Conservation (phyloP, 2,888 invertebrate species). For the Oxycera nigricornis region DNA sequence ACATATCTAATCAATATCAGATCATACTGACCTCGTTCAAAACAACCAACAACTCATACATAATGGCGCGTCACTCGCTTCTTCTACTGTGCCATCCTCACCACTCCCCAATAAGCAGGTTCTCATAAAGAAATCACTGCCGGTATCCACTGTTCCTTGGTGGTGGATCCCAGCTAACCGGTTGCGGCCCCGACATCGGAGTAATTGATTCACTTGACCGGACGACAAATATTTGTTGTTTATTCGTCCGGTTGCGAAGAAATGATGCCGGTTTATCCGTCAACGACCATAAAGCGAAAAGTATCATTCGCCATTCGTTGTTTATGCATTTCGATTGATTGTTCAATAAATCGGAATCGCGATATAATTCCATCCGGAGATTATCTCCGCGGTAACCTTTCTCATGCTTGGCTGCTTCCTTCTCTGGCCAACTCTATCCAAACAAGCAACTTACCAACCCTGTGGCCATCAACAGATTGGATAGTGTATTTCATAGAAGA, state of each 20-base stretch:
- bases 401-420: background rate
- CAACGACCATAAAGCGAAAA: conserved; percentile 7
- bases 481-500: background rate
- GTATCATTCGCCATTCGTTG: conserved; percentile 45
- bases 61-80: too few species aligned
- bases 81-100: background rate
- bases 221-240: conserved; percentile 51
- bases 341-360: conserved; percentile 50
- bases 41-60: too few species aligned
- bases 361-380: conserved; percentile 25
- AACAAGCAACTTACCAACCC: too few species aligned
- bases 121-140: background rate
- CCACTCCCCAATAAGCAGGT: background rate
- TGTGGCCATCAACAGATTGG: background rate
- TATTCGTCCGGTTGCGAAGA: conserved; percentile 49
- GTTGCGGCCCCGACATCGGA: conserved; percentile 17
- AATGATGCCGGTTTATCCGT: conserved; percentile 24
- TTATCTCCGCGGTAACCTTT: conserved; percentile 26
- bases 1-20: too few species aligned
- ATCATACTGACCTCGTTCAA: too few species aligned
- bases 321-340: conserved; percentile 51
- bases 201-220: conserved; percentile 51
- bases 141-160: conserved; percentile 2
- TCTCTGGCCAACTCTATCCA: background rate
- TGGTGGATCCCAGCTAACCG: background rate